phyloP scores from a whole-genome alignment of 35 echinoderm and acorn worm species.

The Holothuria glaberrima region DNA sequence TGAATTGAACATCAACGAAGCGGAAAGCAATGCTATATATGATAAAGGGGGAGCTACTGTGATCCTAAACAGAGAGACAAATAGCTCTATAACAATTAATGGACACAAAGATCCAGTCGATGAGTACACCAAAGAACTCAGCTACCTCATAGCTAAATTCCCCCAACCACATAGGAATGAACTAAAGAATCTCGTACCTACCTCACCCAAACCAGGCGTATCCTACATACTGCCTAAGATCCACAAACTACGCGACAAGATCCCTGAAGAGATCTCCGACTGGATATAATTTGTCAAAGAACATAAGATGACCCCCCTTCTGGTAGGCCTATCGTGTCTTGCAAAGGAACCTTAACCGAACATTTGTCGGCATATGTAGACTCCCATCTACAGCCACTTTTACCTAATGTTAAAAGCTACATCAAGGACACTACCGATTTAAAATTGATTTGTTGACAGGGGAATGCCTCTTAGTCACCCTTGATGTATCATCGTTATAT shows the following conservation, averaged over 20 bases:
- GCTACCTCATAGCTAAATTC: background rate
- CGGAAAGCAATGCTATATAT: background rate
- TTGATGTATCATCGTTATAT: conserved; percentile 25
- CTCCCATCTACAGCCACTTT: conserved; percentile 2
- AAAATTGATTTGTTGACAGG: background rate
- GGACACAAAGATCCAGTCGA: background rate
- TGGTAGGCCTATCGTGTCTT: conserved; percentile 10
- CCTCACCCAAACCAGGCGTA: background rate
- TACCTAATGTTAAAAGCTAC: background rate
- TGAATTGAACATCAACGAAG: background rate
- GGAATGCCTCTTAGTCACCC: background rate
- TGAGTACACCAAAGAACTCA: background rate
- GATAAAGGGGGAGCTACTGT: conserved; percentile 29
- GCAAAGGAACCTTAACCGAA: conserved; percentile 33
- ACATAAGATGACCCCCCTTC: background rate
- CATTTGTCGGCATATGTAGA: conserved; percentile 18
- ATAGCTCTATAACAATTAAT: background rate
- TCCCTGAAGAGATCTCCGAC: background rate
- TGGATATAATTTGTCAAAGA: conserved; percentile 6
- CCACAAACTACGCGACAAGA: background rate
- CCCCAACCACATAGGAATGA: background rate
- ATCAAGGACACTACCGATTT: conserved; percentile 34
- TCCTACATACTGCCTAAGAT: conserved; percentile 21
- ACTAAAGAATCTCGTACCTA: background rate
- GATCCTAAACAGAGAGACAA: background rate